Percentiles rank a stretch among this genome's conserved stretches.
Conservation (phyloP, 2,888 invertebrate genomes). For the Hecatera dysodea region DNA sequence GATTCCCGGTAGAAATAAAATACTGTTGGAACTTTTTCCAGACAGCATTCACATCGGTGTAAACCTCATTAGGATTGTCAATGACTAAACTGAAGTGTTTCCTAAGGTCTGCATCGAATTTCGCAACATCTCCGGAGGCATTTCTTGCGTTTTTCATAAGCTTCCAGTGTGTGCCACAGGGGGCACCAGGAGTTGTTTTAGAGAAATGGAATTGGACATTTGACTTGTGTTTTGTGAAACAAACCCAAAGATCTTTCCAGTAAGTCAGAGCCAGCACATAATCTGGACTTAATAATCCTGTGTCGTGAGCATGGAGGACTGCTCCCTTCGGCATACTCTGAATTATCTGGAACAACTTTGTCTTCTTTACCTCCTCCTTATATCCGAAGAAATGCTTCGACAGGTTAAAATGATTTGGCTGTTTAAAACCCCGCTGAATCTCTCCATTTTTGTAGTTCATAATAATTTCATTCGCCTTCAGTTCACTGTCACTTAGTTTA, state of each 20-base stretch:
- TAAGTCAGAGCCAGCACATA: slow-evolving; percentile 92
- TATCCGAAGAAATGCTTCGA: slow-evolving; percentile 93
- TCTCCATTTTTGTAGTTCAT: slow-evolving; percentile 91
- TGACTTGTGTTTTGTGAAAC: slow-evolving; percentile 74
- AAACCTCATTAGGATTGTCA: slow-evolving; percentile 84
- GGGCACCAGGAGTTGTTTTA: slow-evolving; percentile 66
- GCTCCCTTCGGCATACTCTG: slow-evolving; percentile 94
- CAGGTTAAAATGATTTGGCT: slow-evolving; percentile 90
- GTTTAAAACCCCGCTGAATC: slow-evolving; percentile 83
- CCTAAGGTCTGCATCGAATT: slow-evolving; percentile 90
- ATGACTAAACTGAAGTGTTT: slow-evolving; percentile 90
- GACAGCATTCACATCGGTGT: slow-evolving; percentile 90
- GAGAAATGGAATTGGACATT: slow-evolving; percentile 78
- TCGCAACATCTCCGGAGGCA: slow-evolving; percentile 82
- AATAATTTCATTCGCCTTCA: slow-evolving; percentile 90
- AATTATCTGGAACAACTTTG: slow-evolving; percentile 92
- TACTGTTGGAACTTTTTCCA: slow-evolving; percentile 91
- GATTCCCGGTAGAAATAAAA: slow-evolving; percentile 87
- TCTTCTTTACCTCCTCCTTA: slow-evolving; percentile 90
- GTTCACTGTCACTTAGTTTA: slow-evolving; percentile 87
- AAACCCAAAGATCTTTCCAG: slow-evolving; percentile 91
- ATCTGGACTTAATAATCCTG: slow-evolving; percentile 91
- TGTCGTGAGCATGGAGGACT: slow-evolving; percentile 93
- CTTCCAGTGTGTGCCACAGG: slow-evolving; percentile 85
- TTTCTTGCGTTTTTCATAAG: slow-evolving; percentile 87